Conservation (phyloP, 2,888 invertebrate genomes). For the Parnassius smintheus region DNA sequence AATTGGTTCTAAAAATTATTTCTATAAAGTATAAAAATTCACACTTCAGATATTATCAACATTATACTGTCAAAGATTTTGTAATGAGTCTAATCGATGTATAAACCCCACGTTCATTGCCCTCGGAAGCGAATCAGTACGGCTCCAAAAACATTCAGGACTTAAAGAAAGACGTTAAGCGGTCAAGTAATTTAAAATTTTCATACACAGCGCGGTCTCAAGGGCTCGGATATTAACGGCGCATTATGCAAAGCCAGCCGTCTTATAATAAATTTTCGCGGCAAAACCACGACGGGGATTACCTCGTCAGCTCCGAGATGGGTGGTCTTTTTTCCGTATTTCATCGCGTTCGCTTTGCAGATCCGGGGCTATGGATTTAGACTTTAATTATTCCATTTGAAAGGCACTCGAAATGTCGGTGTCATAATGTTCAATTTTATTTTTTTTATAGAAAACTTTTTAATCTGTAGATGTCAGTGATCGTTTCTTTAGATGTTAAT, state of each 20-base stretch:
- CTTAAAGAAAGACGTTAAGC: slow-evolving; percentile 26
- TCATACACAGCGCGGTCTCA: slow-evolving; percentile 31
- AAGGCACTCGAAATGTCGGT: slow-evolving; percentile 3
- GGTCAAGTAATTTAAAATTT: slow-evolving; percentile 33
- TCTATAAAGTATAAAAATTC: no score
- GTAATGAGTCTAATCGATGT: no score
- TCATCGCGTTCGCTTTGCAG: slow-evolving; percentile 55
- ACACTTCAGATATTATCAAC: no score
- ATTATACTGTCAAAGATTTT: no score
- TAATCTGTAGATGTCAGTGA: neutral
- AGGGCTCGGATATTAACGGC: slow-evolving; percentile 43
- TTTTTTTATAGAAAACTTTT: slow-evolving; percentile 10
- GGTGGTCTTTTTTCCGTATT: slow-evolving; percentile 57
- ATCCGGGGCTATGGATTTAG: slow-evolving; percentile 54
- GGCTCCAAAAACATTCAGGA: neutral
- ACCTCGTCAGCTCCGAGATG: slow-evolving; percentile 51
- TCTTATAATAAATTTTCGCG: slow-evolving; percentile 59
- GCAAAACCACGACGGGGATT: slow-evolving; percentile 53
- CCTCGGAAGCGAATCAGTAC: neutral
- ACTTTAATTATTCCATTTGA: slow-evolving; percentile 42
- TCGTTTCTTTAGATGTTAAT: neutral
- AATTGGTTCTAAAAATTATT: no score
- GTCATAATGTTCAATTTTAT: slow-evolving; percentile 17
- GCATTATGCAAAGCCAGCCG: slow-evolving; percentile 54
- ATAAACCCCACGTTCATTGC: neutral